Base-by-base conservation (phyloP, 1,140 invertebrate genomes). In the Colletes latitarsis region DNA sequence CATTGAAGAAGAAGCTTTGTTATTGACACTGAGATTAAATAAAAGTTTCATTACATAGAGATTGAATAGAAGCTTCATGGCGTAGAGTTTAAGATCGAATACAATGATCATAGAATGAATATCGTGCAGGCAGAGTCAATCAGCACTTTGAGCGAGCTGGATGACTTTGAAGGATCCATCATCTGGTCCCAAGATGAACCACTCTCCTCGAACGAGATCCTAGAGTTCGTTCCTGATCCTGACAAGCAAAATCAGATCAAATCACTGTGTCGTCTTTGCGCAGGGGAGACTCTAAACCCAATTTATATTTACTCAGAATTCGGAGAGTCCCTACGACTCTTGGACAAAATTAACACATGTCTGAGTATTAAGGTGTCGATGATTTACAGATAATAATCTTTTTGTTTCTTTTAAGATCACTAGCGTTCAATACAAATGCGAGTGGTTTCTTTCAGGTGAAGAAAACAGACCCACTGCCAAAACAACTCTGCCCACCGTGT, bases 281-380 rank as follows among this genome's bases (percentile, higher is more conserved):
- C 89, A 39, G 88, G 86, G 17, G 79, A 81, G 69, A 81, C 88
- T 9, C 46, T 69, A 57, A 83, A 89, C 68, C 89, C 88, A 12
- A 63, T 88, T 64, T 88, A 87, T 30, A 87, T 89, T 46, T 90
- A 89, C 57, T 90, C 89, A 4, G 87, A 90, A 55, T 81, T 88
- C 6, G 88, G 89, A 39, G 85, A 89, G 67, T 90, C 88, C 10
- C 81, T 89, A 75, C 82, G 82, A 64, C 72, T 90, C 12, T 85
- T 84, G 5, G 70, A 89, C 49, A 89, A 90, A 85, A 89, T 90
- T 66, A 90, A 89, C 30, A 89, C 81, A 15, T 89, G 84, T 21
- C 52, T 89, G 52, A 90, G 89, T n/a, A 60, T 89, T 6, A 90
- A 89, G 84, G 89, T 30, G 2, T 30, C 30, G 2, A 30, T 2